Evolutionary conservation across 1,140 invertebrate genomes (phyloP).

Genomic region (Drosophila pallidifrons): DNA sequence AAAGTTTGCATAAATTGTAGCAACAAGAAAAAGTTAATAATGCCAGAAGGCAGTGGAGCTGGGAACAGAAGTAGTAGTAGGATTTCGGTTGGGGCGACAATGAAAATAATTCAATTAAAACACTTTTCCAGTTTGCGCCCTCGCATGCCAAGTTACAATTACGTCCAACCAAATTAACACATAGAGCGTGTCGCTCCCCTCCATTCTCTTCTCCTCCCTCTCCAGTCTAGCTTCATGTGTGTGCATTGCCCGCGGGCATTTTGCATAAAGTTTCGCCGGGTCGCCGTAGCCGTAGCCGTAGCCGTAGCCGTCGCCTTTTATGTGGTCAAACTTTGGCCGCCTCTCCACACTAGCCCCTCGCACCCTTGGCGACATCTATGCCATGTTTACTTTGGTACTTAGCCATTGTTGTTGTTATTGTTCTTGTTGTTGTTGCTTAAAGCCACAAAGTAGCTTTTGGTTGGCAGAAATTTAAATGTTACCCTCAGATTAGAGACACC

Average conservation of each 20-base stretch:
- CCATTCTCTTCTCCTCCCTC: background rate
- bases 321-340: constrained; percentile 60
- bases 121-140: constrained; percentile 76
- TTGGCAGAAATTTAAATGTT: constrained; percentile 67
- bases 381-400: constrained; percentile 79
- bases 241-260: constrained; percentile 62
- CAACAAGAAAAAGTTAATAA: constrained; percentile 80
- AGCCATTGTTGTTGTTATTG: constrained; percentile 50
- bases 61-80: constrained; percentile 8
- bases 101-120: constrained; percentile 84
- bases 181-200: constrained; percentile 39
- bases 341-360: background rate
- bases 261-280: constrained; percentile 61
- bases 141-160: constrained; percentile 82
- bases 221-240: constrained; percentile 29
- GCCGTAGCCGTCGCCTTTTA: constrained; percentile 47
- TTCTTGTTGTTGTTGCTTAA: constrained; percentile 61
- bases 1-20: constrained; percentile 81
- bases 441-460: constrained; percentile 75
- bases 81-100: constrained; percentile 70
- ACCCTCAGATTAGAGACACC: constrained; percentile 39
- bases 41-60: constrained; percentile 53
- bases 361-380: constrained; percentile 66
- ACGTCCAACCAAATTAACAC: constrained; percentile 80
- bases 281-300: constrained; percentile 10